These are phyloP conservation scores for Calyptomena viridis DNA, from an alignment of 2,113 vertebrate species.

Conservation along the genomic window DNA sequence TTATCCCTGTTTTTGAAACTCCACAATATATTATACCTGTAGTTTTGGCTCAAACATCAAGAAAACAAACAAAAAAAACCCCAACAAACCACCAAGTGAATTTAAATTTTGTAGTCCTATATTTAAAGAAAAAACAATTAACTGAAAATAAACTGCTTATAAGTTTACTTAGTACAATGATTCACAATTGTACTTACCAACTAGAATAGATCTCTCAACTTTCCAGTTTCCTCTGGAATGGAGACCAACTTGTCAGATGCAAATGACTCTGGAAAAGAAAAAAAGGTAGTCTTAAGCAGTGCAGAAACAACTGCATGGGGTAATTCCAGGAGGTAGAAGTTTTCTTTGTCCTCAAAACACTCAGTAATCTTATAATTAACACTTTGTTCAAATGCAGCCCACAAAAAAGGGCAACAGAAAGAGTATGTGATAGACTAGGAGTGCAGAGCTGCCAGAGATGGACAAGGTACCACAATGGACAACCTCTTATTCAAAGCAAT, in stretches of 20 bases:
- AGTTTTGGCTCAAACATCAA: background rate
- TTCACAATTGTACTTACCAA: conserved; percentile 78
- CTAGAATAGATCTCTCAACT: conserved; percentile 90
- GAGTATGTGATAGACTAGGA: no score
- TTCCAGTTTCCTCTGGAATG: conserved; percentile 92
- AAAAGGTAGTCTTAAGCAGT: background rate
- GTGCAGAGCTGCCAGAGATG: no score
- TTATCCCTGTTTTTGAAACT: background rate
- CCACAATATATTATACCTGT: background rate
- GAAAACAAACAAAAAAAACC: background rate
- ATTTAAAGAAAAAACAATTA: background rate
- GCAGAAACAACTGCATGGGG: background rate
- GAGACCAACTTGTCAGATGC: conserved; percentile 80
- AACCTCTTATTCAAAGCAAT: no score
- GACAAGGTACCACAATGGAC: no score
- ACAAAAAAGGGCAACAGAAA: no score
- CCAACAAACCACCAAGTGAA: background rate
- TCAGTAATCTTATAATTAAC: no score
- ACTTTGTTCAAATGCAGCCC: no score
- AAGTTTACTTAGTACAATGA: background rate
- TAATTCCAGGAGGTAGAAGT: background rate
- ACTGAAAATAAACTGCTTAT: background rate
- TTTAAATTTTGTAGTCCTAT: background rate
- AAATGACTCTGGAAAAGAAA: background rate
- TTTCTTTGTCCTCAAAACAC: background rate